Evolutionary conservation across 2,113 vertebrate species (phyloP).

Genomic region (Australoheros scitulus): DNA sequence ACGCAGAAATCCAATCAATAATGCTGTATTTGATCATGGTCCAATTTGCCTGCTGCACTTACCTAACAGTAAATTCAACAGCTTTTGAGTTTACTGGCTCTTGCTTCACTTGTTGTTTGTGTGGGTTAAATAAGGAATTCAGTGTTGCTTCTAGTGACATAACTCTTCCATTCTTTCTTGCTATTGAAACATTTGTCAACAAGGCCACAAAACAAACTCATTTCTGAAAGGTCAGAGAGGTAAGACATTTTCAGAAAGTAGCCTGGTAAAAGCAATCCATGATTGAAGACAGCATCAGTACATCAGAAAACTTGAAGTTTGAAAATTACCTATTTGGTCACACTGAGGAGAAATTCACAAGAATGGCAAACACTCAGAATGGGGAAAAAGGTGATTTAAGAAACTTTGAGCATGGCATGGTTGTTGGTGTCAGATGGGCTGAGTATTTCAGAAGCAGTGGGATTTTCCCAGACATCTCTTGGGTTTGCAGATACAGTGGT

Average conservation of each 20-base stretch:
- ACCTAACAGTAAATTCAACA: conserved; percentile 65
- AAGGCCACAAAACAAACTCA: conserved; percentile 58
- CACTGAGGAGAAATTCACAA: neutral
- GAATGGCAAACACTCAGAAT: neutral
- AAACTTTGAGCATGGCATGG: neutral
- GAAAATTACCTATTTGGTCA: neutral
- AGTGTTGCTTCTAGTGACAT: conserved; percentile 47
- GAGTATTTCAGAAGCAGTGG: neutral
- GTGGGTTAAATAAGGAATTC: conserved; percentile 63
- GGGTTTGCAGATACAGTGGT: neutral
- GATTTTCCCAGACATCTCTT: neutral
- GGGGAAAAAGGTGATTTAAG: neutral
- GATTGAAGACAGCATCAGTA: conserved; percentile 17
- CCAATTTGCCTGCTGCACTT: conserved; percentile 70
- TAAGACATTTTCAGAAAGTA: conserved; percentile 41
- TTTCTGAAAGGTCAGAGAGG: conserved; percentile 63
- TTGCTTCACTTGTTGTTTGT: conserved; percentile 41
- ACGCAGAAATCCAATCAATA: conserved; percentile 74
- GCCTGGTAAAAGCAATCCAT: conserved; percentile 12
- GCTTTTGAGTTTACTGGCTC: conserved; percentile 56
- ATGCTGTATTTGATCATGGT: conserved; percentile 66
- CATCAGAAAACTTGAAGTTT: conserved; percentile 20
- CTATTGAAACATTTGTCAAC: conserved; percentile 58
- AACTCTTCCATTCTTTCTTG: conserved; percentile 35
- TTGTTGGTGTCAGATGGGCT: neutral